phyloP scores from a whole-genome alignment of 2,888 invertebrate genomes.

The Camptogramma bilineatum region DNA sequence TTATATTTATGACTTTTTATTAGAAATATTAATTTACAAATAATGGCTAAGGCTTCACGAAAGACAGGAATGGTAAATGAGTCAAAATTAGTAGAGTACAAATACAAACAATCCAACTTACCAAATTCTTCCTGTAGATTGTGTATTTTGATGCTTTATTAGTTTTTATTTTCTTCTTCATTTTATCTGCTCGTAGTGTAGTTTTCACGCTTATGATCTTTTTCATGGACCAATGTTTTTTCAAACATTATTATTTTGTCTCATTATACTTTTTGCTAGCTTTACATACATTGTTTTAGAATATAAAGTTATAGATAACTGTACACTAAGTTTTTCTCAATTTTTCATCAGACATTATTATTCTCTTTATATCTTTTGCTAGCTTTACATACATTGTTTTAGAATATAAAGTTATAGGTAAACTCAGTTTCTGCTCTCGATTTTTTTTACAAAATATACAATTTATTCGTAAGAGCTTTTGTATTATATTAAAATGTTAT shows the following conservation, averaged over 20 bases:
- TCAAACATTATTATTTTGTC: conserved; percentile 1
- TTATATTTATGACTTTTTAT: too few species aligned
- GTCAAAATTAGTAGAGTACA: not conserved
- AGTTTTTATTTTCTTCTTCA: conserved; percentile 23
- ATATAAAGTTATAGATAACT: not conserved
- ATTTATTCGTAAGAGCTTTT: not conserved
- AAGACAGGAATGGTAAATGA: not conserved
- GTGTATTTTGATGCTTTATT: conserved; percentile 21
- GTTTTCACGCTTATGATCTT: conserved; percentile 29
- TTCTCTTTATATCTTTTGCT: not conserved
- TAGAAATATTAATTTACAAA: too few species aligned
- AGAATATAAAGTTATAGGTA: not conserved
- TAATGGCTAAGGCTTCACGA: too few species aligned
- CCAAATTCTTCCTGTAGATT: conserved; percentile 11
- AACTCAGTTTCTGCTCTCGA: not conserved
- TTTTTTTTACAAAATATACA: not conserved
- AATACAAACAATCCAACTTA: conserved; percentile 27
- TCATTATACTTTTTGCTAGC: not conserved
- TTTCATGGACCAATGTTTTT: conserved; percentile 36
- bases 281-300: conserved; percentile 1
- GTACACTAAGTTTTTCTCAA: conserved; percentile 3
- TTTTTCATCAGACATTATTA: conserved; percentile 12
- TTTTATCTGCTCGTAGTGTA: conserved; percentile 14
- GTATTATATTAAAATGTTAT: not conserved
- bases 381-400: conserved; percentile 2